Conservation (phyloP, 2,888 invertebrate species). For the Drosophila eohydei region DNA sequence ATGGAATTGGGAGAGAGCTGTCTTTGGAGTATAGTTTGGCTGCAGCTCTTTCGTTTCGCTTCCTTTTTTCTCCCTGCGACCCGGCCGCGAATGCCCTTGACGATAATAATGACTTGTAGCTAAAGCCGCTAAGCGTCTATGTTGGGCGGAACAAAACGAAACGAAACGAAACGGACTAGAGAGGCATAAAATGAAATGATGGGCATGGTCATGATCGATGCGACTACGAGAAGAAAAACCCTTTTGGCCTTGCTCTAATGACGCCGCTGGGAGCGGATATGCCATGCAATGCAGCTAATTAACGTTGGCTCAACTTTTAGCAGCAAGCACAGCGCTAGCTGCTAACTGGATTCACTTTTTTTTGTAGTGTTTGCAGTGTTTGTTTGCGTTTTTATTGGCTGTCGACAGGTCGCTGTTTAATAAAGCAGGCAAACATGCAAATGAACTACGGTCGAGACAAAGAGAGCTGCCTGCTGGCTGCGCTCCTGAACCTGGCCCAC, state of each 20-base stretch:
- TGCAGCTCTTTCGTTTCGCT: constrained; percentile 26
- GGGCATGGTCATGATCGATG: constrained; percentile 48
- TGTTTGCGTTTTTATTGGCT: constrained; percentile 9
- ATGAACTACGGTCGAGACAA: constrained; percentile 32
- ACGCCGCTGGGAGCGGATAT: constrained; percentile 59
- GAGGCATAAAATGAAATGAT: constrained; percentile 1
- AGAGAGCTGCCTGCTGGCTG: not conserved
- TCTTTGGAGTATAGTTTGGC: constrained; percentile 42
- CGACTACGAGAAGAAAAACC: constrained; percentile 29
- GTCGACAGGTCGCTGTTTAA: constrained; percentile 42
- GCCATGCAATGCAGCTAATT: constrained; percentile 72
- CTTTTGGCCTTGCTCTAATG: constrained; percentile 59
- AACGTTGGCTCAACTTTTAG: constrained; percentile 55
- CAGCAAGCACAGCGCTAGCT: constrained; percentile 12
- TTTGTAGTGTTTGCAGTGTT: not conserved
- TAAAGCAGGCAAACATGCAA: constrained; percentile 55
- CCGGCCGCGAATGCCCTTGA: constrained; percentile 59
- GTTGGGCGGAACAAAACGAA: constrained; percentile 22
- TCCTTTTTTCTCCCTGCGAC: constrained; percentile 1
- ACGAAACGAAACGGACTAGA: constrained; percentile 2
- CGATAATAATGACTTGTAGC: constrained; percentile 76
- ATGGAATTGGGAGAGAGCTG: constrained; percentile 29
- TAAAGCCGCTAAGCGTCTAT: constrained; percentile 66
- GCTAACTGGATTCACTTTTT: constrained; percentile 15
- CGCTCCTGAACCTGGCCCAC: constrained; percentile 27